Percentiles rank a stretch among this genome's conserved stretches.
These are phyloP conservation scores for Macaria notata DNA, from an alignment of 2,888 invertebrate species.

Conservation along the genomic window DNA sequence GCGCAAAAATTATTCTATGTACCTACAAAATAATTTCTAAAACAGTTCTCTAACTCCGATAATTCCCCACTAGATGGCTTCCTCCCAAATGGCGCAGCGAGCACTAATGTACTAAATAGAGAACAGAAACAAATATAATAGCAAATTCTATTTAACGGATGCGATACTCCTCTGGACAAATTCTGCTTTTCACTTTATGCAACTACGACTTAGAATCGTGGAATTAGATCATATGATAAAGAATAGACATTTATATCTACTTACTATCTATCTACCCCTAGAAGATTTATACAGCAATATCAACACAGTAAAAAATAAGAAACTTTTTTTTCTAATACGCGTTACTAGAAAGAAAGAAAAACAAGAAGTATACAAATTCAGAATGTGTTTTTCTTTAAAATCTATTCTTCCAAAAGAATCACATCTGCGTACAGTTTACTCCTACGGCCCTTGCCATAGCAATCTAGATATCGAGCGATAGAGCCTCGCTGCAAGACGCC, in stretches of 20 bases:
- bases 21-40: too few species aligned
- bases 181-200: constrained; percentile 29
- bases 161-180: constrained; percentile 29
- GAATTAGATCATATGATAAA: too few species aligned
- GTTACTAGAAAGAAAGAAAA: too few species aligned
- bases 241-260: too few species aligned
- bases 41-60: too few species aligned
- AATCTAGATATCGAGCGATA: constrained; percentile 32
- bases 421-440: constrained; percentile 12
- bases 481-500: constrained; percentile 18
- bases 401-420: too few species aligned
- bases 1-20: too few species aligned
- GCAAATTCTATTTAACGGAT: constrained; percentile 30
- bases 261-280: too few species aligned
- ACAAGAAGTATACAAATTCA: too few species aligned
- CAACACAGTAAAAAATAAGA: constrained; percentile 8
- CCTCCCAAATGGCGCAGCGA: background rate
- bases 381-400: too few species aligned
- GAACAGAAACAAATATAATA: constrained; percentile 13
- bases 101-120: constrained; percentile 6
- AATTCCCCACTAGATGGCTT: too few species aligned
- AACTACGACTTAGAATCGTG: constrained; percentile 1
- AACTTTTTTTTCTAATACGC: too few species aligned
- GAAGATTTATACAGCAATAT: constrained; percentile 20
- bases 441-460: constrained; percentile 18